Conservation (phyloP, 1,140 invertebrate species). For the Habropoda laboriosa region DNA sequence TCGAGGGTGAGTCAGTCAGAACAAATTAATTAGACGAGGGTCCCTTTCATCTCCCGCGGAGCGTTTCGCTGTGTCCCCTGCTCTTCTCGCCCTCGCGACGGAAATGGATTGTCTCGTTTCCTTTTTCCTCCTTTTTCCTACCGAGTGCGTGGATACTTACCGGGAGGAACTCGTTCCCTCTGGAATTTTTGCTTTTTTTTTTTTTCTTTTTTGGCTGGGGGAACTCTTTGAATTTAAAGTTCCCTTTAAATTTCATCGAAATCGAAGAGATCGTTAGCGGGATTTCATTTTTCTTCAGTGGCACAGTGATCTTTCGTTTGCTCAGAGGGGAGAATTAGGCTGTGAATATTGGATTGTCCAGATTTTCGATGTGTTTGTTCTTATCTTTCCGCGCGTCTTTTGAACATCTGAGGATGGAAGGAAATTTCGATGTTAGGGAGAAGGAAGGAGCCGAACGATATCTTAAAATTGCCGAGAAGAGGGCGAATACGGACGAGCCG, state of each 20-base stretch:
- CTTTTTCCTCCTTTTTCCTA: background rate
- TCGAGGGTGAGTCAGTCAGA: constrained; percentile 72
- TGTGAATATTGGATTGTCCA: too few relatives aligned
- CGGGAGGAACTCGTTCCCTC: background rate
- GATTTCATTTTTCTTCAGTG: too few relatives aligned
- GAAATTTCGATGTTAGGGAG: too few relatives aligned
- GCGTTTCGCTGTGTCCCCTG: background rate
- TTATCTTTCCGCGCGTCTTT: too few relatives aligned
- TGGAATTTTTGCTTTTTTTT: background rate
- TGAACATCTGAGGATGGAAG: too few relatives aligned
- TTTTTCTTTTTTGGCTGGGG: too few relatives aligned
- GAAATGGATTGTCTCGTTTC: constrained; percentile 41
- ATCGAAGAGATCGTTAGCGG: background rate
- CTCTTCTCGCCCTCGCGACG: constrained; percentile 16
- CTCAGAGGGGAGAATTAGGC: background rate
- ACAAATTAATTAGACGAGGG: constrained; percentile 48
- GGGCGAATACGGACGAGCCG: background rate
- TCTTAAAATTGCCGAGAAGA: too few relatives aligned
- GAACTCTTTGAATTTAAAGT: background rate
- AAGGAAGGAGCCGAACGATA: too few relatives aligned
- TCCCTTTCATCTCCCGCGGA: constrained; percentile 28
- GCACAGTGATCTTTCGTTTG: too few relatives aligned
- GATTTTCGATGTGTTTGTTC: too few relatives aligned
- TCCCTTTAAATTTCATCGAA: background rate
- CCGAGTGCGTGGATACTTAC: background rate